phyloP scores from a whole-genome alignment of 2,888 invertebrate genomes.

The Synanthedon tipuliformis region DNA sequence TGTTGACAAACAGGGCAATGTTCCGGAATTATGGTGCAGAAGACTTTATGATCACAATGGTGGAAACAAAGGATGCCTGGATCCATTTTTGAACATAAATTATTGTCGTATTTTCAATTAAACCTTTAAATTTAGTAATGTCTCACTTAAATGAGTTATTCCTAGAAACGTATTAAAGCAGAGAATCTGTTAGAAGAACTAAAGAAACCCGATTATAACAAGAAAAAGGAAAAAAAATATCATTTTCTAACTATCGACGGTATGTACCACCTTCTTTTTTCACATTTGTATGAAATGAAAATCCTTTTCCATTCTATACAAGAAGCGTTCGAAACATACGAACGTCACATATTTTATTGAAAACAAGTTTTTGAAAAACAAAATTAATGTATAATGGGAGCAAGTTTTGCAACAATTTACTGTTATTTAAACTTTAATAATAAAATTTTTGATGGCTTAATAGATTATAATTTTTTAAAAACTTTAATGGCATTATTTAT shows the following conservation, averaged over 20 bases:
- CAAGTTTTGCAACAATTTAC: too few species aligned
- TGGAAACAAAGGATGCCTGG: constrained; percentile 90
- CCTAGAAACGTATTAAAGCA: not conserved
- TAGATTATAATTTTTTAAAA: too few species aligned
- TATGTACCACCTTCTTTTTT: constrained; percentile 34
- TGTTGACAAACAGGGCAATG: constrained; percentile 82
- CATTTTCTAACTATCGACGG: constrained; percentile 18
- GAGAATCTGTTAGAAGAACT: constrained; percentile 11
- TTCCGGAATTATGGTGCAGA: constrained; percentile 83
- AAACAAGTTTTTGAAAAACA: too few species aligned
- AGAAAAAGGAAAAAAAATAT: constrained; percentile 31
- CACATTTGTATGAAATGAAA: constrained; percentile 15
- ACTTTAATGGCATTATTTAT: too few species aligned
- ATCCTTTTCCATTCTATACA: not conserved
- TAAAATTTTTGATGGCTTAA: too few species aligned
- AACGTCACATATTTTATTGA: not conserved
- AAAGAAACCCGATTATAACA: constrained; percentile 25
- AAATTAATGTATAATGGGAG: too few species aligned
- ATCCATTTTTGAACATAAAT: constrained; percentile 66
- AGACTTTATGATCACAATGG: constrained; percentile 86
- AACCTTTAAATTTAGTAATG: constrained; percentile 11
- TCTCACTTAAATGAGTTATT: not conserved
- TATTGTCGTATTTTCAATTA: constrained; percentile 31
- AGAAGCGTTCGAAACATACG: not conserved
- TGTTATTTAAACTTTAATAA: too few species aligned